Percentiles rank a stretch among this genome's conserved stretches.
These are phyloP conservation scores for Eupithecia insigniata DNA, from an alignment of 2,888 invertebrate species.

Conservation along the genomic window DNA sequence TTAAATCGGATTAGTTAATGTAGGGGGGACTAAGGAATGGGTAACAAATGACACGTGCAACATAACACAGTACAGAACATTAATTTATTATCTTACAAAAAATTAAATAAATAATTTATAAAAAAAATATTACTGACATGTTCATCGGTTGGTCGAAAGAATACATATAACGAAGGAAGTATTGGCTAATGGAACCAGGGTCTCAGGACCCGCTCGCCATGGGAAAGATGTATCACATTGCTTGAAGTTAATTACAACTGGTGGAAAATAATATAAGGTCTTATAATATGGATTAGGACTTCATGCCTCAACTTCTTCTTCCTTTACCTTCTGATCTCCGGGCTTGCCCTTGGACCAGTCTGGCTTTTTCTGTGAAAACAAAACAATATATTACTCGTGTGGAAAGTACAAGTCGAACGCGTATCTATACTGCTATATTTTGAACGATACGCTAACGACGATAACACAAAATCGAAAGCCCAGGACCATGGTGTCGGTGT, in stretches of 20 bases:
- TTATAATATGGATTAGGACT: slow-evolving; percentile 72
- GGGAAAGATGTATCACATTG: slow-evolving; percentile 66
- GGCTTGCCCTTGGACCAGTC: slow-evolving; percentile 97
- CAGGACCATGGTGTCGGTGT: slow-evolving; percentile 27
- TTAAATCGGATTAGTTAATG: neutral
- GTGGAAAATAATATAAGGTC: slow-evolving; percentile 65
- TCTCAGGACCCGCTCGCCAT: slow-evolving; percentile 32
- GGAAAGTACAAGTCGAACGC: slow-evolving; percentile 37
- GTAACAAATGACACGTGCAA: slow-evolving; percentile 62
- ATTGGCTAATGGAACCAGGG: slow-evolving; percentile 49
- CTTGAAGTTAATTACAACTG: slow-evolving; percentile 63
- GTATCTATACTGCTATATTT: slow-evolving; percentile 48
- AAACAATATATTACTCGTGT: slow-evolving; percentile 35
- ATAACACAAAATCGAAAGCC: slow-evolving; percentile 21
- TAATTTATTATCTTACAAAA: slow-evolving; percentile 82
- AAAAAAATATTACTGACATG: slow-evolving; percentile 63
- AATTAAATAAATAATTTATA: slow-evolving; percentile 75
- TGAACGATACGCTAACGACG: slow-evolving; percentile 45
- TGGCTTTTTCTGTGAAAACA: slow-evolving; percentile 92
- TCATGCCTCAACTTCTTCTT: slow-evolving; percentile 93
- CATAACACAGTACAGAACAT: slow-evolving; percentile 77
- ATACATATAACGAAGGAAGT: slow-evolving; percentile 64
- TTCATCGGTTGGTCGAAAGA: slow-evolving; percentile 64
- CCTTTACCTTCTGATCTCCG: slow-evolving; percentile 95
- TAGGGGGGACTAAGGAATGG: slow-evolving; percentile 29